Evolutionary conservation across 2,888 invertebrate species (phyloP).

Genomic region (Geophilus truncorum): DNA sequence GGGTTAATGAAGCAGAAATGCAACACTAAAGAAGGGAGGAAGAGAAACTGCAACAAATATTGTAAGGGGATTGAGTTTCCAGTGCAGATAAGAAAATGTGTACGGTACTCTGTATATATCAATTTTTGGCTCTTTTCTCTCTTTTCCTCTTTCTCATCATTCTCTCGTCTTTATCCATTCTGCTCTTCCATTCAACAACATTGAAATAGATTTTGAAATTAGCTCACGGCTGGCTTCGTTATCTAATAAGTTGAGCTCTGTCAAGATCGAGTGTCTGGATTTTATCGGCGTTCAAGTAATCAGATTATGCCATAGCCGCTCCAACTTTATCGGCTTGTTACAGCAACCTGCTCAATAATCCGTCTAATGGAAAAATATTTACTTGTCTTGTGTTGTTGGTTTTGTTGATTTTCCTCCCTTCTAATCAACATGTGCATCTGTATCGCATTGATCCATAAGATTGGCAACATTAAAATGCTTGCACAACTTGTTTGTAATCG

Average conservation of each 20-base stretch:
- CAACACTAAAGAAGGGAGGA: neutral
- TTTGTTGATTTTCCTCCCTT: neutral
- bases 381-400: neutral
- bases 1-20: constrained; percentile 20
- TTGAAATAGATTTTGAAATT: neutral
- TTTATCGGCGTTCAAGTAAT: constrained; percentile 10
- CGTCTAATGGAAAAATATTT: constrained; percentile 3
- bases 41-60: neutral
- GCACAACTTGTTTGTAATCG: neutral
- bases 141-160: too few relatives aligned
- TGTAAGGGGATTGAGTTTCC: neutral
- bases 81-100: neutral
- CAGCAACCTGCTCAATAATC: neutral
- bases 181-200: neutral
- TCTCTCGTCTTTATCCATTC: too few relatives aligned
- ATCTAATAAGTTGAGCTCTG: neutral
- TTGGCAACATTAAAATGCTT: neutral
- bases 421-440: neutral
- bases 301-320: neutral
- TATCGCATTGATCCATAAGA: neutral
- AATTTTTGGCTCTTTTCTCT: too few relatives aligned
- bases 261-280: constrained; percentile 6
- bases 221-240: neutral
- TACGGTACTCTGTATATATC: too few relatives aligned
- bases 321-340: neutral